Evolutionary conservation across 2,797 vertebrate genomes (phyloP).

Genomic region (Ambastaia sidthimunki): DNA sequence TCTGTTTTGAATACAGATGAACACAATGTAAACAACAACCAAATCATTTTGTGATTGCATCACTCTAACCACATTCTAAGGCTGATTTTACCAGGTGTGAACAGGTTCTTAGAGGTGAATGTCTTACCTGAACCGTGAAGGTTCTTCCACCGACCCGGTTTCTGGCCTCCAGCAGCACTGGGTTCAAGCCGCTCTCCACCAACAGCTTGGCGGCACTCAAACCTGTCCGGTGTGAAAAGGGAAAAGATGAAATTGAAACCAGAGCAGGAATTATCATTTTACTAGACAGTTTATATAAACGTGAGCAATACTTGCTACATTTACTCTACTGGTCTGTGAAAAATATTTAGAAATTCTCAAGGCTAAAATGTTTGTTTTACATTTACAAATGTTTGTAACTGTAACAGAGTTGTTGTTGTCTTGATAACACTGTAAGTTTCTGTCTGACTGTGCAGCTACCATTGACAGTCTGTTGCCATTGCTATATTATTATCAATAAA

Average conservation of each 20-base stretch:
- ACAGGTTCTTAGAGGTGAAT: neutral
- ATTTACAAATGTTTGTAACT: no score
- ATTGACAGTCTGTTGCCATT: no score
- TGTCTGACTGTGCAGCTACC: neutral
- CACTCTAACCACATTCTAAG: no score
- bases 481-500: neutral
- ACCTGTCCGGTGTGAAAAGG: constrained; percentile 73
- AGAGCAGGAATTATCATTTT: neutral
- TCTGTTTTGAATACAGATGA: no score
- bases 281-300: no score
- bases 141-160: constrained; percentile 94
- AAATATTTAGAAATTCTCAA: neutral
- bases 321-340: no score
- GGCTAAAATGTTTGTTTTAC: neutral
- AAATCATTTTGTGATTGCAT: no score
- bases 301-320: neutral
- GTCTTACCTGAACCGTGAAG: constrained; percentile 87
- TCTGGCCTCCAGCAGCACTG: constrained; percentile 90
- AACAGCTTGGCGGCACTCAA: constrained; percentile 92
- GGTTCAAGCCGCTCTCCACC: constrained; percentile 83
- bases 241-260: constrained; percentile 1
- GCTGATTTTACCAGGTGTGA: neutral
- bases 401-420: neutral
- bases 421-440: neutral
- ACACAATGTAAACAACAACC: no score